A percentile compares a stretch with the other conserved stretches of the same genome.
Conservation (phyloP, 2,888 invertebrate species). For the Melieria picta region DNA sequence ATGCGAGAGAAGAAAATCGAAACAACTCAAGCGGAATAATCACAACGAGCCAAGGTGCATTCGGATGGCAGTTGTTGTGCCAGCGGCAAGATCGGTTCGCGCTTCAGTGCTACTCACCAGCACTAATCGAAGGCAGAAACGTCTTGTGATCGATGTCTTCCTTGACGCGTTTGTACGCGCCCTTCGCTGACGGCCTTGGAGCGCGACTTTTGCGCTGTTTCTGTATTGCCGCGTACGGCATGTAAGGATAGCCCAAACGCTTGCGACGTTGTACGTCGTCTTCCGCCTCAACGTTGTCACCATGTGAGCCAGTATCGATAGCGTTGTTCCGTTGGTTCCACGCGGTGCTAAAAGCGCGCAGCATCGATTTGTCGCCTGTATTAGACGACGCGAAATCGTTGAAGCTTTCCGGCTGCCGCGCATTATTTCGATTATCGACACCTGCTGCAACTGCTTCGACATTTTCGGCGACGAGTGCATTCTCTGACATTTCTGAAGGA, state of each 20-base stretch:
- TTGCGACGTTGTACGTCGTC: neutral
- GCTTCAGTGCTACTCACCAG: conserved; percentile 11
- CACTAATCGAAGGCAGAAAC: conserved; percentile 24
- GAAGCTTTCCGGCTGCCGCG: neutral
- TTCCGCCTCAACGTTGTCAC: neutral
- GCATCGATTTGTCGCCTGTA: too few species aligned
- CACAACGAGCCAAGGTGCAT: too few species aligned
- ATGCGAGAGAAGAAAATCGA: too few species aligned
- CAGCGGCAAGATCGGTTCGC: neutral
- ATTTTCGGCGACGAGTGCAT: neutral
- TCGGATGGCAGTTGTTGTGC: too few species aligned
- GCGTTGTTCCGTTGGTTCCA: neutral
- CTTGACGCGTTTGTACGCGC: conserved; percentile 13
- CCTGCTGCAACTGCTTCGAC: neutral
- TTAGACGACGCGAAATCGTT: neutral
- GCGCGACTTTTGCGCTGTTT: neutral
- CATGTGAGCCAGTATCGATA: neutral
- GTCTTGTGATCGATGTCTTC: conserved; percentile 9
- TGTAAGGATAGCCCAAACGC: conserved; percentile 10
- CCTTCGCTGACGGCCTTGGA: conserved; percentile 8
- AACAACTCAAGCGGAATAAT: too few species aligned
- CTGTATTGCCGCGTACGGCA: conserved; percentile 23
- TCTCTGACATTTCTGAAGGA: neutral
- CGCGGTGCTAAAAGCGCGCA: too few species aligned
- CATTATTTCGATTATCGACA: neutral